A percentile compares a stretch with the other conserved stretches of the same genome.
phyloP scores from a whole-genome alignment of 2,797 vertebrate species.

The Xenops minutus region DNA sequence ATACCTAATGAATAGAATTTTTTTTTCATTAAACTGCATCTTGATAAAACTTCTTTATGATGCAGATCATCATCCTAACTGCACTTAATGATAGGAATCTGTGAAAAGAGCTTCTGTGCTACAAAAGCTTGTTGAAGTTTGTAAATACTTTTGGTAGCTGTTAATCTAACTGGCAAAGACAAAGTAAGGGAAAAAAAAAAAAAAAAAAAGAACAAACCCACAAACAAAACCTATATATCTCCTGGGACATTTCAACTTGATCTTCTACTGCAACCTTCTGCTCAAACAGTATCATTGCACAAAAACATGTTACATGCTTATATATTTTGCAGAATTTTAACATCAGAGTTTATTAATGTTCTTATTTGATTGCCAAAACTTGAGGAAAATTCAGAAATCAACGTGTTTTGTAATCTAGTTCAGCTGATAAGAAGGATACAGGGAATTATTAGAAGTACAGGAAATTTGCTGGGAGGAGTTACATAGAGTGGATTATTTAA shows the following conservation, averaged over 20 bases:
- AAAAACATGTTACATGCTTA: not conserved
- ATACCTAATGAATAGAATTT: not conserved
- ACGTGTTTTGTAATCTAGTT: not conserved
- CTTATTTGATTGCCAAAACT: not conserved
- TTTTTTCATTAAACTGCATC: not conserved
- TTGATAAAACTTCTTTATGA: not conserved
- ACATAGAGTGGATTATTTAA: not conserved
- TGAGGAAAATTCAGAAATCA: not conserved
- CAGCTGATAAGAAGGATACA: not conserved
- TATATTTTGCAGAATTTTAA: not conserved
- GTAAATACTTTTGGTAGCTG: not conserved
- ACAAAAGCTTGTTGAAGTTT: not conserved
- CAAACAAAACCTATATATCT: not conserved
- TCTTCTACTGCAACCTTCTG: constrained; percentile 73
- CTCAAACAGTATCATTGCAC: constrained; percentile 55
- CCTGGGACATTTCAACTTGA: constrained; percentile 20
- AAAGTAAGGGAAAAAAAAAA: not conserved
- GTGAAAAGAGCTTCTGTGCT: not conserved
- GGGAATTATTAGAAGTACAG: not conserved
- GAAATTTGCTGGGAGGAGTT: not conserved
- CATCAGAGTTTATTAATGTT: not conserved
- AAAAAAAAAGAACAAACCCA: not conserved
- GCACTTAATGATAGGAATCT: not conserved
- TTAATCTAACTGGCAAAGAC: not conserved
- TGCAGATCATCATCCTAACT: not conserved